Evolutionary conservation across 2,888 invertebrate species (phyloP), one percentile per base, ranked within the genome.

Genomic region (Diploptera punctata): DNA sequence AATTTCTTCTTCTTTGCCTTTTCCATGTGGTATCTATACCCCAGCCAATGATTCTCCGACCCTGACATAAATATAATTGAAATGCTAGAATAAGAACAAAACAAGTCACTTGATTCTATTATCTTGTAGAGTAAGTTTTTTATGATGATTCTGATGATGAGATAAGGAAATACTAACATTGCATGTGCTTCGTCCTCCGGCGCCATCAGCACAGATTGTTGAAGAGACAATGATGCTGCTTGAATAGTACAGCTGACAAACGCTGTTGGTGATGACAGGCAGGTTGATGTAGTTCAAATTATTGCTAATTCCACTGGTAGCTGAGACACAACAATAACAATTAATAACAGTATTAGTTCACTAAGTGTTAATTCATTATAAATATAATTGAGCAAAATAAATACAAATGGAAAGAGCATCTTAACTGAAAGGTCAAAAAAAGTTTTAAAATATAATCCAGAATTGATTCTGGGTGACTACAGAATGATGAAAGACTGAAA

Each of bases 131-230:
- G 43, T 13, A 43, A 43, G 43, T 2, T n/a, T 18, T 13, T 44
- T n/a, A 13, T 7, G 16, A 4, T 44, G 7, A 4, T 44, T 4
- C 4, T 19, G 3, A 19, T 47, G n/a, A 18, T 19, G 19, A n/a
- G 19, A 0, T 47, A 19, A 4, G 9, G 7, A 1, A 5, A 33
- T 5, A 61, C 80, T 78, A 76, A 80, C 81, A 68, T 77, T 78
- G 77, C 80, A 81, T 38, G 79, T 79, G 74, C 79, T 78, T 68
- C 78, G 77, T 52, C 76, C 71, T 19, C 77, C 77, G 16, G 70
- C 49, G 16, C 78, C 78, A 49, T 67, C 70, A 47, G 75, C 75
- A 77, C 81, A 81, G 5, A 81, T 21, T 29, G 79, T 78, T 21
- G 76, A 75, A 33, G 60, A n/a, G 21, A 71, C 72, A 29, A 80